Conservation (phyloP, 2,888 invertebrate genomes). For the Polydrusus cervinus region DNA sequence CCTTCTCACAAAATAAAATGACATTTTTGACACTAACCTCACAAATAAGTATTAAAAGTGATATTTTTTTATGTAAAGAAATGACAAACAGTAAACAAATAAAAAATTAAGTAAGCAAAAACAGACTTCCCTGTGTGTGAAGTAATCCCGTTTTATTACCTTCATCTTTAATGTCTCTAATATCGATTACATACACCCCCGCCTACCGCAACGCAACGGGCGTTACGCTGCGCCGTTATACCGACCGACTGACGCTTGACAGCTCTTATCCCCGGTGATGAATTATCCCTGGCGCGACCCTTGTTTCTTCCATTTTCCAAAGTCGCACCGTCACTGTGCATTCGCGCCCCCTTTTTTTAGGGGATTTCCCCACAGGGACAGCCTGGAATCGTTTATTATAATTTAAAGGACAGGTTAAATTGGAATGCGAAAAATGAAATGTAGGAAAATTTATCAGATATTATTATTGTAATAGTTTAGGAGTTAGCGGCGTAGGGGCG, state of each 20-base stretch:
- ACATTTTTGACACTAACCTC: too few relatives aligned
- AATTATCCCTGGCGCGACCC: conserved; percentile 40
- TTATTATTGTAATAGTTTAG: too few relatives aligned
- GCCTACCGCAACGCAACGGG: conserved; percentile 46
- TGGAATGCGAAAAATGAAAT: conserved; percentile 1
- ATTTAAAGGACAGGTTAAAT: background rate
- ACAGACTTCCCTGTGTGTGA: too few relatives aligned
- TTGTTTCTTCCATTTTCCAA: conserved; percentile 27
- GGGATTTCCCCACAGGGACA: conserved; percentile 4
- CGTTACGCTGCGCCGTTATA: conserved; percentile 36
- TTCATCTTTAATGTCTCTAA: conserved; percentile 7
- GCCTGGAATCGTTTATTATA: conserved; percentile 19
- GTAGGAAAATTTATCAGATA: background rate
- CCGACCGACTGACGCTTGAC: conserved; percentile 35
- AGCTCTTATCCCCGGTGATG: conserved; percentile 42
- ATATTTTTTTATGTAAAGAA: too few relatives aligned
- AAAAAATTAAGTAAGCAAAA: too few relatives aligned
- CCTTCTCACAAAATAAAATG: too few relatives aligned
- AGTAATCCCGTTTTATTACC: conserved; percentile 1
- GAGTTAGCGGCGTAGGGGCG: too few relatives aligned
- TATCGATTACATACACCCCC: conserved; percentile 41
- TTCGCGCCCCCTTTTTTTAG: conserved; percentile 28
- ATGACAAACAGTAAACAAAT: too few relatives aligned
- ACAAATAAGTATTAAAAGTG: too few relatives aligned
- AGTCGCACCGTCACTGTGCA: conserved; percentile 33